Percentiles rank a stretch among this genome's conserved stretches.
phyloP scores from a whole-genome alignment of 2,888 invertebrate species.

The Chorisops tibialis region DNA sequence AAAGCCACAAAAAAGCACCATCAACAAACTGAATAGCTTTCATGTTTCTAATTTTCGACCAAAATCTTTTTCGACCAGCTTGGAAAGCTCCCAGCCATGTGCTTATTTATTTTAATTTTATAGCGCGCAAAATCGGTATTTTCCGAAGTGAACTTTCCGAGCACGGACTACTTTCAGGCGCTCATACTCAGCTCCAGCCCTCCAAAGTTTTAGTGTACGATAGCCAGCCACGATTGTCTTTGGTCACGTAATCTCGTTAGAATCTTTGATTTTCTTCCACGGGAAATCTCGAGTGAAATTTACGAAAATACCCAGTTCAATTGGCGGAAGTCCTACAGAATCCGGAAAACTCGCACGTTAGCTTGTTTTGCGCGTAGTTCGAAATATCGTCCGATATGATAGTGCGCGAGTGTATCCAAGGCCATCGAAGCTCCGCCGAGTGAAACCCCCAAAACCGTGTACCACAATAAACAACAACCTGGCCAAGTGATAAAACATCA shows the following conservation, averaged over 20 bases:
- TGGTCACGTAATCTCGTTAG: too few species aligned
- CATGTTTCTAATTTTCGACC: too few species aligned
- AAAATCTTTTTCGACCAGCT: not conserved
- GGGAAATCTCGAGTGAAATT: too few species aligned
- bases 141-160: not conserved
- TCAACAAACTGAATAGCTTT: too few species aligned
- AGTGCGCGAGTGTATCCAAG: conserved; percentile 17
- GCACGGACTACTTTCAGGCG: conserved; percentile 12
- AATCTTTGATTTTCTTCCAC: too few species aligned
- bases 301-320: too few species aligned
- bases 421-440: conserved; percentile 5
- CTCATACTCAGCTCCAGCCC: not conserved
- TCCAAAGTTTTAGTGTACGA: not conserved
- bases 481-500: conserved; percentile 11
- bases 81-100: conserved; percentile 12
- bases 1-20: too few species aligned
- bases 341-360: too few species aligned
- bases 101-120: conserved; percentile 7
- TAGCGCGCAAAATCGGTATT: conserved; percentile 16
- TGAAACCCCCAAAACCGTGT: conserved; percentile 13
- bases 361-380: too few species aligned
- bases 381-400: not conserved
- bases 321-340: too few species aligned
- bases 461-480: conserved; percentile 10
- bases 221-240: conserved; percentile 1